Conservation (phyloP, 2,888 invertebrate species). For the Spicauda simplicius region DNA sequence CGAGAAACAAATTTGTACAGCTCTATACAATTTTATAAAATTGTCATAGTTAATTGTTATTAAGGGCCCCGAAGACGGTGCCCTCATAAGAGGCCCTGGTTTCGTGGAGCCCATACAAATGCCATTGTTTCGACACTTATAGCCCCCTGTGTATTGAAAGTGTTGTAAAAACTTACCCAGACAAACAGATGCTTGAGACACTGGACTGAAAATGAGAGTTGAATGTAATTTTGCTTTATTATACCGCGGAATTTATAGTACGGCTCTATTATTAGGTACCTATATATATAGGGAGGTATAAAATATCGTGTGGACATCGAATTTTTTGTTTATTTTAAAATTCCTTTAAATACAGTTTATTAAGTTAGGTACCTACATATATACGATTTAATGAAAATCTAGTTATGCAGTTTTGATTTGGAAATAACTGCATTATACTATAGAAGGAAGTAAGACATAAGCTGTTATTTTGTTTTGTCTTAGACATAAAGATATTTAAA, state of each 20-base stretch:
- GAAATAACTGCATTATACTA: too few relatives aligned
- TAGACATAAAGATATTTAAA: too few relatives aligned
- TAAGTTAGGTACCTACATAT: too few relatives aligned
- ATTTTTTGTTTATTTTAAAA: too few relatives aligned
- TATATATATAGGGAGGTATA: too few relatives aligned
- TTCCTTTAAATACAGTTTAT: too few relatives aligned
- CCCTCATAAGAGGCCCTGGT: slow-evolving; percentile 42
- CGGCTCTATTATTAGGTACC: not conserved
- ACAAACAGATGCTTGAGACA: slow-evolving; percentile 22
- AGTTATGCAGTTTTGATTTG: too few relatives aligned
- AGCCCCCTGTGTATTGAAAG: slow-evolving; percentile 51
- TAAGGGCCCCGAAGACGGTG: slow-evolving; percentile 24
- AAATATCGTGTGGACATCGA: too few relatives aligned
- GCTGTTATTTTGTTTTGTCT: too few relatives aligned
- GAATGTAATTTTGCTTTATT: not conserved
- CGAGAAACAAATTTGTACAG: slow-evolving; percentile 10
- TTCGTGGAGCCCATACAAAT: slow-evolving; percentile 51
- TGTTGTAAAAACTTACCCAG: slow-evolving; percentile 13
- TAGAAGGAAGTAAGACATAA: too few relatives aligned
- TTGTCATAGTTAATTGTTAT: slow-evolving; percentile 8
- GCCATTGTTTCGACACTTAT: slow-evolving; percentile 68
- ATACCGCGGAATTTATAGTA: not conserved
- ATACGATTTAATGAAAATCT: too few relatives aligned
- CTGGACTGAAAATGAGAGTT: slow-evolving; percentile 1
- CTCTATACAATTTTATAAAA: slow-evolving; percentile 4